These are phyloP conservation scores for Amphimallon solstitiale DNA, from an alignment of 2,888 invertebrate species.

Conservation along the genomic window DNA sequence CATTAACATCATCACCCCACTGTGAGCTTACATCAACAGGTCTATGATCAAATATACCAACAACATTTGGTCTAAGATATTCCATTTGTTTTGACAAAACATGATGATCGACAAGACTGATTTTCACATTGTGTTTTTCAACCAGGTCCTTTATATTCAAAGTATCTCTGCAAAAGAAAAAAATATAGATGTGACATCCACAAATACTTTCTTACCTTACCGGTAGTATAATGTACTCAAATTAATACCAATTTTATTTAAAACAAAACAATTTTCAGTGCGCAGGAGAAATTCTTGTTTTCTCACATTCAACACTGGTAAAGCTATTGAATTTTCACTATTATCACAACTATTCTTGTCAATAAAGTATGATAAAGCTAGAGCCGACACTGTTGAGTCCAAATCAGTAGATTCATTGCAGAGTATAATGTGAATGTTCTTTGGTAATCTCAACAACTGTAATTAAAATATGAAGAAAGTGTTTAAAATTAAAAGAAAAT, in stretches of 20 bases:
- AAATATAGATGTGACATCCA: constrained; percentile 37
- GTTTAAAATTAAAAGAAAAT: not conserved
- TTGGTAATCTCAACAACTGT: constrained; percentile 16
- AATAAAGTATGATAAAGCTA: constrained; percentile 70
- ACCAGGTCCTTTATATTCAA: constrained; percentile 65
- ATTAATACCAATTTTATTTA: constrained; percentile 69
- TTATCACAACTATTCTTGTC: constrained; percentile 49
- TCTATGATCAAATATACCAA: constrained; percentile 80
- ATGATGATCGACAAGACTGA: constrained; percentile 87
- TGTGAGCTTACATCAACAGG: constrained; percentile 66
- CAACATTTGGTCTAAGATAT: constrained; percentile 68
- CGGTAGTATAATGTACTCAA: constrained; percentile 72
- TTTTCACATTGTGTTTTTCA: constrained; percentile 49
- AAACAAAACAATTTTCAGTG: constrained; percentile 78
- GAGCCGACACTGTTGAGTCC: constrained; percentile 80
- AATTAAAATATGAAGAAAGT: not conserved
- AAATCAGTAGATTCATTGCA: constrained; percentile 92
- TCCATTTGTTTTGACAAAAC: constrained; percentile 67
- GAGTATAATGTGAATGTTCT: constrained; percentile 68
- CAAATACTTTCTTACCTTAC: constrained; percentile 59
- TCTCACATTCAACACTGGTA: constrained; percentile 80
- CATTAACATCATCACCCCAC: constrained; percentile 55
- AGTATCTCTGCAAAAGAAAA: constrained; percentile 67
- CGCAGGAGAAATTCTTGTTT: constrained; percentile 75
- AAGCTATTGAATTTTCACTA: constrained; percentile 60